phyloP scores from a whole-genome alignment of 2,113 vertebrate genomes.

The Gavialis gangeticus region DNA sequence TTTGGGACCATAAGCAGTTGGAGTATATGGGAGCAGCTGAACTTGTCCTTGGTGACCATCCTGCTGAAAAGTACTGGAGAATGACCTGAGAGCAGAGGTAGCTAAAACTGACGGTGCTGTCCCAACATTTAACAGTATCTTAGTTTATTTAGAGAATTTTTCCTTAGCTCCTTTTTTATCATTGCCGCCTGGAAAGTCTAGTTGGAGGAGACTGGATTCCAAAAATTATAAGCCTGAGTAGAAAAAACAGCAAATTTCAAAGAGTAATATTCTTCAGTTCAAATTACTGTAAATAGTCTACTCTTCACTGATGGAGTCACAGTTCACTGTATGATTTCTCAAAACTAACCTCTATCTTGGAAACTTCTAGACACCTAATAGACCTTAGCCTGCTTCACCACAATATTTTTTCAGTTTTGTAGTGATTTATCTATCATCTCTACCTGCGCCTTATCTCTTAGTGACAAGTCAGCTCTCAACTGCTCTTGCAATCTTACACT shows the following conservation, averaged over 20 bases:
- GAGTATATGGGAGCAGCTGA: neutral
- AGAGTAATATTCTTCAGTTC: neutral
- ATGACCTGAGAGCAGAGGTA: too few species aligned
- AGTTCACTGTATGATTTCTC: neutral
- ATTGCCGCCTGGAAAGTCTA: neutral
- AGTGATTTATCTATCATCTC: neutral
- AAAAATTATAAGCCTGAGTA: neutral
- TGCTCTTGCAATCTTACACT: neutral
- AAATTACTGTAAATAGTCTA: neutral
- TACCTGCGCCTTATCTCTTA: neutral
- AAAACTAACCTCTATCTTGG: neutral
- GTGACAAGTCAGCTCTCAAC: neutral
- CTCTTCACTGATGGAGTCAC: neutral
- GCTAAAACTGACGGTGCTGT: too few species aligned
- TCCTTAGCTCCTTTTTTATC: neutral
- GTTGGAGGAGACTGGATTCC: neutral
- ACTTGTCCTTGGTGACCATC: neutral
- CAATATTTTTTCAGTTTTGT: neutral
- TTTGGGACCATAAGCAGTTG: neutral
- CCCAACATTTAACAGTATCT: too few species aligned
- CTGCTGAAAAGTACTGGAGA: neutral
- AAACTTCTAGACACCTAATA: neutral
- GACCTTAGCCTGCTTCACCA: neutral
- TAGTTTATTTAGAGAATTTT: neutral
- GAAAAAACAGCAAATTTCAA: neutral